phyloP scores from a whole-genome alignment of 2,797 vertebrate genomes.

The Cichlasoma orientale region DNA sequence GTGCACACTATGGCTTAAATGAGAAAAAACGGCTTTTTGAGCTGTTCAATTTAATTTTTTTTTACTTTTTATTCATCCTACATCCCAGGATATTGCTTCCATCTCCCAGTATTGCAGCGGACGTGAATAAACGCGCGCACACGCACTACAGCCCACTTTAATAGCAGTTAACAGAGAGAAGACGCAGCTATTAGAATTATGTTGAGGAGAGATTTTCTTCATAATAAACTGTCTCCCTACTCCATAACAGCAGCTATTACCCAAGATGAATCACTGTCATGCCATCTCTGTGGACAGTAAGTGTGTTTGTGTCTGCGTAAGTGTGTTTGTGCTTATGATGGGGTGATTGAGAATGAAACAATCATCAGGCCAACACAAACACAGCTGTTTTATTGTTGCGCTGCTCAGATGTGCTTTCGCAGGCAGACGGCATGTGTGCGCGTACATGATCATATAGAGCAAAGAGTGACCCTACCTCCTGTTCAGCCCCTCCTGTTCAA shows the following conservation, averaged over 20 bases:
- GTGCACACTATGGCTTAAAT: too few relatives aligned
- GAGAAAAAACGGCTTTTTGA: background rate
- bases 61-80: background rate
- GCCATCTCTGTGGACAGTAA: conserved; percentile 45
- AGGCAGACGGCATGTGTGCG: conserved; percentile 70
- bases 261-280: conserved; percentile 56
- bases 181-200: conserved; percentile 46
- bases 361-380: conserved; percentile 85
- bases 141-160: conserved; percentile 1
- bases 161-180: conserved; percentile 36
- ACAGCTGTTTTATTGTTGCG: conserved; percentile 87
- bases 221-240: conserved; percentile 60
- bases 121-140: background rate
- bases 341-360: conserved; percentile 77
- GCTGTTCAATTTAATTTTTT: background rate
- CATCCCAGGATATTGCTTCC: background rate
- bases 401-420: conserved; percentile 82
- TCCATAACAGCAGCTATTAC: conserved; percentile 61
- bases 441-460: conserved; percentile 45
- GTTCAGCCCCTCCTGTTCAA: conserved; percentile 64
- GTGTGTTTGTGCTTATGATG: conserved; percentile 52
- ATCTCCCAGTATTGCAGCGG: background rate
- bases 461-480: conserved; percentile 73
- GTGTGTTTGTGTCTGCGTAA: conserved; percentile 38
- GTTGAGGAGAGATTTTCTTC: conserved; percentile 44